Base-by-base conservation (phyloP, 2,888 invertebrate species). In the Sarcophaga carnaria region DNA sequence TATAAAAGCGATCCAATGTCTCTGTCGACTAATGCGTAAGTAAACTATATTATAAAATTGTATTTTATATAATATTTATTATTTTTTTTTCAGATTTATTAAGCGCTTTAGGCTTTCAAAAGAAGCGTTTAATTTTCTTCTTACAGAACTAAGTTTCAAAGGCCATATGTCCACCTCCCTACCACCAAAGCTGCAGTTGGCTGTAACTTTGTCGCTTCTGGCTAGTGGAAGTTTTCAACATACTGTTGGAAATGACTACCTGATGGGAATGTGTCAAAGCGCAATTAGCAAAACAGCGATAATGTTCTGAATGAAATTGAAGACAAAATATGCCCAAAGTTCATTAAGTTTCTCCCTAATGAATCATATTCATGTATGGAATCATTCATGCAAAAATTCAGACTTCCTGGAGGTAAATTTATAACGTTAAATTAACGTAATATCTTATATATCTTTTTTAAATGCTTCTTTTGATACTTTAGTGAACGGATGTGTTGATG, bases 31-130 rank as follows among this genome's bases (percentile, higher is more conserved):
- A 66, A 27, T 54, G 49, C 64, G 75, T 63, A 76, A 54, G 66
- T 76, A 54, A 76, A 76, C 64, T 64, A 22, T 49, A 25, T 12
- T 37, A 63, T 64, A 8, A 47, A 2, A 60, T 62, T 72, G 2
- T 45, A 14, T 25, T 62, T 45, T 37, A 60, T 25, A 25, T 60
- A 20, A 60, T 27, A 6, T 11, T 49, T 6, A 49, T 49, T 2
- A 49, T 11, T 11, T 49, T 11, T 11, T 49, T 74, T 5, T 62
- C 27, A 80, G 79, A 11, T 67, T 80, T 49, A 67, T 67, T 60
- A 67, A 80, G 60, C 80, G 74, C 10, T 67, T 80, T 47, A 49
- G 66, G 25, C 47, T 76, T 45, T 81, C 81, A 74, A 79, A 79
- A 64, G 79, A 70, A 49, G 70, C 63, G 47, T 79, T 79, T 47